Evolutionary conservation across 1,140 invertebrate species (phyloP).

Genomic region (Argopecten irradians): DNA sequence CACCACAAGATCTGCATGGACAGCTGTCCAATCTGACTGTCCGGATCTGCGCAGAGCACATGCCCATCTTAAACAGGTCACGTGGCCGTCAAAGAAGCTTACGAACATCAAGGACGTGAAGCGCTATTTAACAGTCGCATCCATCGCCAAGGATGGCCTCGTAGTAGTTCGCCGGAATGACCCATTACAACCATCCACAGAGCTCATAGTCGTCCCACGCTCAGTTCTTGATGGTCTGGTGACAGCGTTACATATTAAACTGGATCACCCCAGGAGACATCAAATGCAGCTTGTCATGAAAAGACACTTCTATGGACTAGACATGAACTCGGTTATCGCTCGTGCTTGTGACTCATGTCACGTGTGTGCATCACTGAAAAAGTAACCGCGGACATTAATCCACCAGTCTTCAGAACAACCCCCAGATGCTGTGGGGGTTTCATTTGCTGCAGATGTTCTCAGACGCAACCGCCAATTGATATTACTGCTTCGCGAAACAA

Average conservation of each 20-base stretch:
- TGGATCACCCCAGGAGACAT: conserved; percentile 38
- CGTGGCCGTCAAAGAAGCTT: conserved; percentile 34
- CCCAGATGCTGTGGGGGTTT: conserved; percentile 40
- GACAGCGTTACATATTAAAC: conserved; percentile 30
- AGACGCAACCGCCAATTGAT: conserved; percentile 39
- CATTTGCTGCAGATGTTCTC: conserved; percentile 52
- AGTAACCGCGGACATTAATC: conserved; percentile 8
- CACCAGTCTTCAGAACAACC: conserved; percentile 42
- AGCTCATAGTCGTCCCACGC: conserved; percentile 41
- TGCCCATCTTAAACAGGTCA: conserved; percentile 45
- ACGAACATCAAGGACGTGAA: conserved; percentile 51
- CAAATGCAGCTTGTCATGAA: conserved; percentile 42
- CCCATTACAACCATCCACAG: conserved; percentile 27
- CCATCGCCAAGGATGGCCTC: conserved; percentile 44
- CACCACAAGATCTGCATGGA: conserved; percentile 47
- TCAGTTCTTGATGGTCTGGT: conserved; percentile 51
- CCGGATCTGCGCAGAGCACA: conserved; percentile 28
- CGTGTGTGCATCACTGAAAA: conserved; percentile 41
- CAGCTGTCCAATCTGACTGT: conserved; percentile 33
- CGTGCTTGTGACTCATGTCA: conserved; percentile 31
- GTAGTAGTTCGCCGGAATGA: conserved; percentile 29
- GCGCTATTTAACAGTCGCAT: conserved; percentile 34
- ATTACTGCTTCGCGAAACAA: conserved; percentile 32
- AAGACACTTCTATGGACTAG: conserved; percentile 50
- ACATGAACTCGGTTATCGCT: conserved; percentile 47